phyloP scores from a whole-genome alignment of 1,140 invertebrate species.

The Polyergus mexicanus region DNA sequence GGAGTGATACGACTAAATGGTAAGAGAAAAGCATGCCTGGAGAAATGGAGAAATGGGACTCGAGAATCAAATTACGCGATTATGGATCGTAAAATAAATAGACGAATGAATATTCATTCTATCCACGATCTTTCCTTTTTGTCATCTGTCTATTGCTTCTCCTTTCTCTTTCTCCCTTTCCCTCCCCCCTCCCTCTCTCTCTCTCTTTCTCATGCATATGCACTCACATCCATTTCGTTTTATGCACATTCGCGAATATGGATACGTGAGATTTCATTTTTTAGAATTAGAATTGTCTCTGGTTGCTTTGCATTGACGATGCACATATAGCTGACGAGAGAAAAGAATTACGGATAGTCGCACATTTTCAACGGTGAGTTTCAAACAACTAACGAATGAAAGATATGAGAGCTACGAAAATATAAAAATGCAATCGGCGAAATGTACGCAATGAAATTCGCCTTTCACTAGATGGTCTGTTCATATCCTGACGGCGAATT shows the following conservation, averaged over 20 bases:
- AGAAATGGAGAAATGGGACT: conserved; percentile 25
- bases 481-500: not conserved
- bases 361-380: not conserved
- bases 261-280: conserved; percentile 22
- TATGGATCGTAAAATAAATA: conserved; percentile 72
- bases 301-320: conserved; percentile 17
- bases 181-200: not conserved
- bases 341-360: not conserved
- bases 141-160: not conserved
- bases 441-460: not conserved
- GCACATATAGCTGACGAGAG: not conserved
- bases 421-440: conserved; percentile 5
- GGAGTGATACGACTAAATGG: conserved; percentile 7
- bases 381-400: conserved; percentile 28
- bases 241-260: not conserved
- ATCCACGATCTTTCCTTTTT: not conserved
- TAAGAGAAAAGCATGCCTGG: conserved; percentile 54
- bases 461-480: not conserved
- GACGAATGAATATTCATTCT: conserved; percentile 73
- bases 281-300: conserved; percentile 37
- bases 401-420: not conserved
- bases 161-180: not conserved
- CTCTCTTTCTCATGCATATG: not conserved
- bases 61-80: conserved; percentile 73
- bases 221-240: not conserved